Base-by-base conservation (phyloP, 2,797 vertebrate genomes). In the Bucorvus abyssinicus region DNA sequence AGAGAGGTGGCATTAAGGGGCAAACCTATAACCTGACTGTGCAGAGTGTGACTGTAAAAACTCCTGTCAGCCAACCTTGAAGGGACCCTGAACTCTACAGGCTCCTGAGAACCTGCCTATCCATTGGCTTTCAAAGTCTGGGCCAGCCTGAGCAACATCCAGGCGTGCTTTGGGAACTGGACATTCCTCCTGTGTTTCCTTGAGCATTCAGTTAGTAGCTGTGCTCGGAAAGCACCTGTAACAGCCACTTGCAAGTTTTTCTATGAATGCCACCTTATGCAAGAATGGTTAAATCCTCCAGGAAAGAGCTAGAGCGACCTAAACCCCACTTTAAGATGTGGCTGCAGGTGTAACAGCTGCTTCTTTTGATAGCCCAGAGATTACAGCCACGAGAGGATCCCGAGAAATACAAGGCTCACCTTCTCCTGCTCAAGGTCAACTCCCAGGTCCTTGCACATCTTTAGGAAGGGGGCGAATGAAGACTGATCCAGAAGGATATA, bases 401-500 rank as follows among this genome's bases (percentile, higher is more conserved):
- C 9, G 53, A 10, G 12, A 38, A 53, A 44, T 30, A 61, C 36
- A 61, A 80, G 21, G 22, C 94, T 87, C 97, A 99, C 99, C 98
- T 84, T 98, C 61, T 99, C 98, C 73, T 98, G 97, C n/a, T 98
- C 98, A 50, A 99, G 96, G 44, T 94, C 94, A 71, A 99, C 96
- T 36, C 96, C 89, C 34, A 98, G 93, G 93, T 98, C 98, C 94
- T 83, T 97, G 94, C 98, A 99, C 99, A 99, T 99, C 96, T 98
- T 98, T 70, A 99, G 97, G 91, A 99, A 99, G 86, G 98, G 98
- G 2, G 97, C 85, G 50, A 98, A 94, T 4, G 98, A 97, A 6
- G 98, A 96, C 71, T 98, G 98, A 90, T 99, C 98, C 61, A 99
- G 97, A 75, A 99, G 98, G 91, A 99, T 98, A 95, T 99, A 99